phyloP scores from a whole-genome alignment of 2,113 vertebrate species.

The Siniperca chuatsi region DNA sequence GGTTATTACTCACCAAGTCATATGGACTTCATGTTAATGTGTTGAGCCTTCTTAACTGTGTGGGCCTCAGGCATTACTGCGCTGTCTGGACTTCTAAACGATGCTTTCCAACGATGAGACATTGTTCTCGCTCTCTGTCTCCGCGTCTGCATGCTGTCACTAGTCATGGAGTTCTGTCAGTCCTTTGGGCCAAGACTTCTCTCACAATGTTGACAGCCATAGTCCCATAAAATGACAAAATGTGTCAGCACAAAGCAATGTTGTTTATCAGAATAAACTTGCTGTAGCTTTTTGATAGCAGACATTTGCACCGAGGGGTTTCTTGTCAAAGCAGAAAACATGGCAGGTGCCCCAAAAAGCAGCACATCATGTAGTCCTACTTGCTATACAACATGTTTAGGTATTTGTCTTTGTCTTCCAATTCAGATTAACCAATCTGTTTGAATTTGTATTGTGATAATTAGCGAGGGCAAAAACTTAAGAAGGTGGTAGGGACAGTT shows the following conservation, averaged over 20 bases:
- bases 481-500: background rate
- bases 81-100: background rate
- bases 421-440: background rate
- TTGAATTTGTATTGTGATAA: background rate
- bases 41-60: background rate
- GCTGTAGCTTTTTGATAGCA: constrained; percentile 22
- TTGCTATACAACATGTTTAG: background rate
- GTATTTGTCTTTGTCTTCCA: constrained; percentile 3
- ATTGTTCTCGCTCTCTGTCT: constrained; percentile 15
- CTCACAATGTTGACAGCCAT: constrained; percentile 25
- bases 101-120: background rate
- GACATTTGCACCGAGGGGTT: background rate
- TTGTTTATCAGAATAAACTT: constrained; percentile 32
- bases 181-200: constrained; percentile 30
- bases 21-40: constrained; percentile 16
- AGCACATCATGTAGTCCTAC: background rate
- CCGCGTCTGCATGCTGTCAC: constrained; percentile 32
- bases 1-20: constrained; percentile 34
- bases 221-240: constrained; percentile 23
- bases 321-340: constrained; percentile 6
- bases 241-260: constrained; percentile 43
- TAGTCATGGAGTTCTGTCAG: constrained; percentile 31
- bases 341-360: background rate
- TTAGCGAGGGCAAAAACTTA: background rate
- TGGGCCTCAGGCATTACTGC: constrained; percentile 24